Percentiles rank a stretch among this genome's conserved stretches.
phyloP scores from a whole-genome alignment of 1,140 invertebrate genomes.

The Halictus rubicundus region DNA sequence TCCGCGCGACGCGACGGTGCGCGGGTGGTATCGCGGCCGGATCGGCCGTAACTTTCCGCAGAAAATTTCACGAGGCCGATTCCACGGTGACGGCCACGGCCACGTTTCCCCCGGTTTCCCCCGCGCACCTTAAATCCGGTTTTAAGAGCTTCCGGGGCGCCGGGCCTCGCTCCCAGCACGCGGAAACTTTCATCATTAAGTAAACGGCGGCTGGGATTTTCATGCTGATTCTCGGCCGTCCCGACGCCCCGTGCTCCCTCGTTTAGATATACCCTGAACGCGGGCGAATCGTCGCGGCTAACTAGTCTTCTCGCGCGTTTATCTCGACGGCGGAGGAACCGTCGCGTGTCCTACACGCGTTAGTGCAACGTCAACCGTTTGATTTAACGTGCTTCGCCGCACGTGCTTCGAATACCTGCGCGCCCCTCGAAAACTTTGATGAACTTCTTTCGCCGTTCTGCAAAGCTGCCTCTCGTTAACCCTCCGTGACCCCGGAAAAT shows the following conservation, averaged over 20 bases:
- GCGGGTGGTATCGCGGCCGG: conserved; percentile 15
- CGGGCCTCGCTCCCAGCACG: conserved; percentile 6
- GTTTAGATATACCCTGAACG: conserved; percentile 42
- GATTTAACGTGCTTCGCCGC: not conserved
- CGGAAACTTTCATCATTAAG: conserved; percentile 57
- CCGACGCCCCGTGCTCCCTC: not conserved
- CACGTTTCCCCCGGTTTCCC: conserved; percentile 12
- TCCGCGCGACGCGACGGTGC: conserved; percentile 2
- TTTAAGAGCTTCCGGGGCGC: conserved; percentile 42
- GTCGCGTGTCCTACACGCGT: not conserved
- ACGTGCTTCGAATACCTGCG: not conserved
- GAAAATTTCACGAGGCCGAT: conserved; percentile 22
- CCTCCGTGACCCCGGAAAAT: too few relatives aligned
- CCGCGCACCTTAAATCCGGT: conserved; percentile 39
- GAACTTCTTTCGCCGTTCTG: not conserved
- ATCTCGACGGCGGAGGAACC: conserved; percentile 9
- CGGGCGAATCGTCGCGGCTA: conserved; percentile 12
- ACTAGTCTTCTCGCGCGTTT: conserved; percentile 32
- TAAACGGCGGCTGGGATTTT: conserved; percentile 43
- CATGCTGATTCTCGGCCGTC: conserved; percentile 16
- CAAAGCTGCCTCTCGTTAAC: too few relatives aligned
- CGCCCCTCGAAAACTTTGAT: not conserved
- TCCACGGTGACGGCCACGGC: conserved; percentile 5
- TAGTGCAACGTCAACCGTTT: not conserved
- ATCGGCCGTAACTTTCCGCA: conserved; percentile 29